phyloP scores from a whole-genome alignment of 2,113 vertebrate species.

The Perccottus glenii region DNA sequence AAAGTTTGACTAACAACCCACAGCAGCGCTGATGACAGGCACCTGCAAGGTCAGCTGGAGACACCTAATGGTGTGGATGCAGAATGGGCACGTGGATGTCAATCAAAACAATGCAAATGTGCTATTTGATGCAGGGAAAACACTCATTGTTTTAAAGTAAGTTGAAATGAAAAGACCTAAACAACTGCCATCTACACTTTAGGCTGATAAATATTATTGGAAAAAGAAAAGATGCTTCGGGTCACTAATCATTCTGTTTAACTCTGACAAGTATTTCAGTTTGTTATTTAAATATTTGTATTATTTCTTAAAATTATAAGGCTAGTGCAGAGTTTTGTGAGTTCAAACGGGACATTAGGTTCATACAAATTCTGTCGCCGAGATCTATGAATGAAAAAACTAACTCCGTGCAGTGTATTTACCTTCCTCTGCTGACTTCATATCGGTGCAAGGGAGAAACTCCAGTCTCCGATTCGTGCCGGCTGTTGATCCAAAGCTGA shows the following conservation, averaged over 20 bases:
- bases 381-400: neutral
- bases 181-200: no score
- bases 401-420: constrained; percentile 12
- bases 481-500: constrained; percentile 81
- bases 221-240: no score
- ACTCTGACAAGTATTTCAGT: no score
- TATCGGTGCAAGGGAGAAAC: constrained; percentile 73
- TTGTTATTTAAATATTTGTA: no score
- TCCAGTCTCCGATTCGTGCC: constrained; percentile 77
- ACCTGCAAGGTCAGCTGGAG: constrained; percentile 54
- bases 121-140: neutral
- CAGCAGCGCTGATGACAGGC: constrained; percentile 14
- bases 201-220: no score
- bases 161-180: no score
- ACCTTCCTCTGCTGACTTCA: constrained; percentile 97
- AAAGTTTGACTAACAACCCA: neutral
- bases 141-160: neutral
- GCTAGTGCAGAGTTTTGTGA: no score
- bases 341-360: no score
- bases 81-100: constrained; percentile 13
- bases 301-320: no score
- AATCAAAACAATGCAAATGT: neutral
- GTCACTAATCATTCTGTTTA: no score
- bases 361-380: no score
- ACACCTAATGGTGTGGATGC: constrained; percentile 39